These are phyloP conservation scores for Drosophila conformis DNA, from an alignment of 2,888 invertebrate genomes.

Conservation along the genomic window DNA sequence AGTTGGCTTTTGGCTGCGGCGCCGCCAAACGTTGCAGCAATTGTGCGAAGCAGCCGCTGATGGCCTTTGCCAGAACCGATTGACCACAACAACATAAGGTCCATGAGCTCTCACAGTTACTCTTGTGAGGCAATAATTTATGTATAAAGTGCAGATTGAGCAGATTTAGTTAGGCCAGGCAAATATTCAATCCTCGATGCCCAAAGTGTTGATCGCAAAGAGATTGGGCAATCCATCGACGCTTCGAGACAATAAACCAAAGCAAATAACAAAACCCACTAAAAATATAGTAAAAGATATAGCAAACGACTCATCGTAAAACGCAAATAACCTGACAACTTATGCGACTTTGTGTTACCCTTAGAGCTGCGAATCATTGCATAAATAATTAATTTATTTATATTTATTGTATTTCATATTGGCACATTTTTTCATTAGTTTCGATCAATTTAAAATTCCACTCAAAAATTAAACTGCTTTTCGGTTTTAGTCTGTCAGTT, in stretches of 20 bases:
- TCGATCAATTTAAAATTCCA: not conserved
- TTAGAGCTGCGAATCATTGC: not conserved
- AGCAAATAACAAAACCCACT: constrained; percentile 43
- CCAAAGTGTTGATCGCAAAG: constrained; percentile 37
- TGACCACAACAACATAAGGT: constrained; percentile 44
- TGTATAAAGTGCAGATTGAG: constrained; percentile 52
- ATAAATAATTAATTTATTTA: not conserved
- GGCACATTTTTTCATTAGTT: not conserved
- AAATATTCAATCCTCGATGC: constrained; percentile 55
- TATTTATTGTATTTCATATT: not conserved
- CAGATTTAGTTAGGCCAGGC: constrained; percentile 12
- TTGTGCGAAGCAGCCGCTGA: constrained; percentile 13
- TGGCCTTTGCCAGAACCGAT: constrained; percentile 40
- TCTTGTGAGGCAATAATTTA: constrained; percentile 58
- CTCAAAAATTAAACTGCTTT: not conserved
- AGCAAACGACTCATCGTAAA: constrained; percentile 10
- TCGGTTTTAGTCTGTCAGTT: not conserved
- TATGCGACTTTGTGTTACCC: constrained; percentile 5
- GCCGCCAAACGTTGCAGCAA: constrained; percentile 13
- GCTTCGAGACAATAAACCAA: constrained; percentile 41
- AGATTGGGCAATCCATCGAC: constrained; percentile 57
- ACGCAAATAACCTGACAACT: not conserved
- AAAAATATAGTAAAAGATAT: constrained; percentile 12
- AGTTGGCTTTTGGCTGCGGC: not conserved
- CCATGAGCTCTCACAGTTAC: constrained; percentile 41